A percentile compares a stretch with the other conserved stretches of the same genome.
Evolutionary conservation across 2,888 invertebrate species (phyloP).

Genomic region (Thecophora atra): DNA sequence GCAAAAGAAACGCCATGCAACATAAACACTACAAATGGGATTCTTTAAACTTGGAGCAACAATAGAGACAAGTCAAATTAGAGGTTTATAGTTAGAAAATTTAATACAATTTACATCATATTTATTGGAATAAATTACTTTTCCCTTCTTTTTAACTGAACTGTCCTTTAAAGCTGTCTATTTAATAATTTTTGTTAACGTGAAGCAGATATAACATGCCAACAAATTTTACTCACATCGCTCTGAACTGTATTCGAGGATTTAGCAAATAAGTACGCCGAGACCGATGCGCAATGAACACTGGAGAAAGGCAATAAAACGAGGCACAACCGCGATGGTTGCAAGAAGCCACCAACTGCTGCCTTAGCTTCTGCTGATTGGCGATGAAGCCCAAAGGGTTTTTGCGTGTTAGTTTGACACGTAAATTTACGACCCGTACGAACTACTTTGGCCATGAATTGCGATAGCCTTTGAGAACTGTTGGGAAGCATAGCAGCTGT

Average conservation of each 20-base stretch:
- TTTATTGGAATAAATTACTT: not conserved
- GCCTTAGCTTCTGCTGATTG: conserved; percentile 36
- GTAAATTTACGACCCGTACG: conserved; percentile 13
- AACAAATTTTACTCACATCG: conserved; percentile 55
- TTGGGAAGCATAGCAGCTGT: conserved; percentile 51
- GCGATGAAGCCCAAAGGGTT: conserved; percentile 4
- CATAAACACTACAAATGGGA: not conserved
- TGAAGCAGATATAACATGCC: conserved; percentile 22
- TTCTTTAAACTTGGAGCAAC: not conserved
- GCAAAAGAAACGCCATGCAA: not conserved
- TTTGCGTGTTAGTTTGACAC: conserved; percentile 1
- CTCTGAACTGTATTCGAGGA: conserved; percentile 43
- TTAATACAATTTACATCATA: not conserved
- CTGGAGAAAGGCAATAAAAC: conserved; percentile 52
- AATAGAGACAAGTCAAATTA: not conserved
- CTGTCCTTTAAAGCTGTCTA: not conserved
- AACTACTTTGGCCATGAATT: conserved; percentile 39
- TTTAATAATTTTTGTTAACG: not conserved
- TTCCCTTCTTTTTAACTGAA: not conserved
- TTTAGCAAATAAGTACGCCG: conserved; percentile 32
- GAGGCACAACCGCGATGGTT: conserved; percentile 50
- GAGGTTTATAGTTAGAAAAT: not conserved
- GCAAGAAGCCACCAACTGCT: conserved; percentile 32
- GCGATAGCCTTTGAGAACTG: conserved; percentile 46
- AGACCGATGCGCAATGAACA: conserved; percentile 39